These are phyloP conservation scores for Platycercus adscitus DNA, from an alignment of 2,113 vertebrate genomes.

Conservation along the genomic window DNA sequence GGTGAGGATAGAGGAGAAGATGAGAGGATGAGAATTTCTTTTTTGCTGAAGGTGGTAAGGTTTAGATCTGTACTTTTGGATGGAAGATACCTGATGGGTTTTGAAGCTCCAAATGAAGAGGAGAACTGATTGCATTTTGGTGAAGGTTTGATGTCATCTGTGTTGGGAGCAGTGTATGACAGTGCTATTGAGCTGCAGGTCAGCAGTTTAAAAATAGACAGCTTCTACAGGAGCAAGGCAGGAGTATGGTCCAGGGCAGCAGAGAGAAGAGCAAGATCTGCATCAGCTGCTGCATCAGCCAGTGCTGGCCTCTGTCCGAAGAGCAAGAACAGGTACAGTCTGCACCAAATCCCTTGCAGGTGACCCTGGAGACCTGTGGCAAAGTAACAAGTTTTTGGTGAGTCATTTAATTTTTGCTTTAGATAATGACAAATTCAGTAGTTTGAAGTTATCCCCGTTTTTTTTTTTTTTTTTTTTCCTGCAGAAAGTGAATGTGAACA, in stretches of 20 bases:
- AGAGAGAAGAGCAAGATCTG: not conserved
- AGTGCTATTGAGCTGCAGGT: not conserved
- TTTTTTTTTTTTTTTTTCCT: rapidly evolving
- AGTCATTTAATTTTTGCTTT: not conserved
- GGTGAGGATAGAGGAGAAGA: not conserved
- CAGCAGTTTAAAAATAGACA: not conserved
- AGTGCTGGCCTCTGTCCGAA: not conserved
- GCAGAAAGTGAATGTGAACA: not conserved
- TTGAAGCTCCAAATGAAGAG: not conserved
- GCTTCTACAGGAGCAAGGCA: not conserved
- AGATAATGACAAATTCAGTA: not conserved
- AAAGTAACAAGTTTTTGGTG: not conserved
- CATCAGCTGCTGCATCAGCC: not conserved
- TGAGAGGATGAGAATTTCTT: not conserved
- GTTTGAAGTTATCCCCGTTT: not conserved
- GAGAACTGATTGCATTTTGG: not conserved
- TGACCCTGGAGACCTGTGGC: not conserved
- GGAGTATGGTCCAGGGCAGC: not conserved
- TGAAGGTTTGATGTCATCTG: not conserved
- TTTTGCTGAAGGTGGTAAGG: not conserved
- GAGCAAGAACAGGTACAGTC: not conserved
- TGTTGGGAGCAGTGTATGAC: not conserved
- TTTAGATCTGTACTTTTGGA: not conserved
- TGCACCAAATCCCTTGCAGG: not conserved
- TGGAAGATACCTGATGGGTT: not conserved